phyloP scores from a whole-genome alignment of 2,113 vertebrate genomes.

The Ornithorhynchus anatinus region DNA sequence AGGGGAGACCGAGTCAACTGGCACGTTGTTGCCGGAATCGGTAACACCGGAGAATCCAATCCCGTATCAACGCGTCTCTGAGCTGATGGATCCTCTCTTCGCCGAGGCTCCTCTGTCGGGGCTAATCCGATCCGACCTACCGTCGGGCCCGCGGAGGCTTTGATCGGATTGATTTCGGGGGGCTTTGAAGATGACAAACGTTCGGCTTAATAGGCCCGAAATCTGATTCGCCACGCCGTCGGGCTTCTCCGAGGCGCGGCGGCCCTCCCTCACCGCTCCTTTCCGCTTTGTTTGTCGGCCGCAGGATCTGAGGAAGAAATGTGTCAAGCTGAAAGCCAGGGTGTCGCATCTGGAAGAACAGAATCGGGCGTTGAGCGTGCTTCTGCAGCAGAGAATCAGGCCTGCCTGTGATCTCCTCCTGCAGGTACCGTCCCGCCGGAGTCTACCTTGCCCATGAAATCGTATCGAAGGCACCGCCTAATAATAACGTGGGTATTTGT shows the following conservation, averaged over 20 bases:
- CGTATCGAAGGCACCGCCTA: too few relatives aligned
- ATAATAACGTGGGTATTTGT: too few relatives aligned
- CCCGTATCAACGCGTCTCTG: conserved; percentile 42
- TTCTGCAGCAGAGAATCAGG: conserved; percentile 89
- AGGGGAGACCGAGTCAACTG: conserved; percentile 46
- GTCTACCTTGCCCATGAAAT: conserved; percentile 21
- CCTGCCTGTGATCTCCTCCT: conserved; percentile 87
- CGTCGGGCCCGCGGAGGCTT: background rate
- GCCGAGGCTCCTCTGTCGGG: background rate
- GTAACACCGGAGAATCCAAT: conserved; percentile 30
- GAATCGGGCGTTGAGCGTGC: conserved; percentile 81
- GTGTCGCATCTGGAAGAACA: conserved; percentile 94
- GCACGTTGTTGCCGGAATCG: conserved; percentile 42
- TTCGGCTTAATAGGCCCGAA: conserved; percentile 26
- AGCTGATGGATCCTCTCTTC: conserved; percentile 7
- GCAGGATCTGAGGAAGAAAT: conserved; percentile 90
- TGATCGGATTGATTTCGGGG: conserved; percentile 11
- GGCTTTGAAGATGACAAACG: conserved; percentile 15
- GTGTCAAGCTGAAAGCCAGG: conserved; percentile 88
- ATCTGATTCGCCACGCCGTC: conserved; percentile 1
- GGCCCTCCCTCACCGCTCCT: background rate
- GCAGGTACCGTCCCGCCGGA: conserved; percentile 78
- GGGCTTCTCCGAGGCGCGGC: conserved; percentile 4
- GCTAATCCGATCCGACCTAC: conserved; percentile 32
- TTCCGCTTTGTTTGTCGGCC: conserved; percentile 20